Evolutionary conservation across 35 echinoderm and acorn worm genomes (phyloP), one percentile per base, ranked within the genome.

Genomic region (Patiria miniata): DNA sequence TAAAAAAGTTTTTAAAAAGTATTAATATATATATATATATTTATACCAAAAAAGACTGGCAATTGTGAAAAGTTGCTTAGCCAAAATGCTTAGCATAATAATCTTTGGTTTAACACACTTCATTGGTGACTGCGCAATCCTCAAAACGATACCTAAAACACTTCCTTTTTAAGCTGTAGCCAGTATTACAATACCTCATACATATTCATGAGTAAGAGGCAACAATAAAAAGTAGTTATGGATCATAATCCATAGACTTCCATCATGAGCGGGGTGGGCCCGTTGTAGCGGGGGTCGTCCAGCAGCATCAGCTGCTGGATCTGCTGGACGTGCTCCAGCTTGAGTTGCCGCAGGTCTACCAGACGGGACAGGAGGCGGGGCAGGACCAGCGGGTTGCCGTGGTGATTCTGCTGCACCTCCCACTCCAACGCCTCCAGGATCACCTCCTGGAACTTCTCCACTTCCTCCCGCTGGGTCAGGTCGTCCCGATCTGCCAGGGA

Each of bases 281-380:
- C 96, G 39, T 86, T 77, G 54, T 86, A 92, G 1, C 51, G 29
- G 5, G 92, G 89, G 36, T 91, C 90, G 36, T 94, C 92, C 90
- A 94, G 84, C 51, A 94, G 40, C 92, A 94, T 92, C 56, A 99
- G 65, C 60, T 99, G 90, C 68, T 94, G 93, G 39, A 99, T 88
- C 68, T 99, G 92, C 50, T 99, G 86, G 61, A 99, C 91, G 83
- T 99, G 96, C 68, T 99, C 96, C 38, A 94, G 96, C 19, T 94
- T 91, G 21, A 99, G 83, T 37, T 99, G 93, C 73, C 96, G 80
- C 14, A 99, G 84, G 83, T 99, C 96, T 21, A 99, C 96, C 14
- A 99, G 90, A 9, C 87, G 77, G 39, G 81, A 83, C 39, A 99
- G 78, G 39, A 99, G 79, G 34, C 92, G 82, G 36, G 96, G 96